Percentiles rank a stretch among this genome's conserved stretches.
Evolutionary conservation across 30 jellyfish, hydroid and myxozoan genomes (phyloP).

Genomic region (Cassiopea xamachana): DNA sequence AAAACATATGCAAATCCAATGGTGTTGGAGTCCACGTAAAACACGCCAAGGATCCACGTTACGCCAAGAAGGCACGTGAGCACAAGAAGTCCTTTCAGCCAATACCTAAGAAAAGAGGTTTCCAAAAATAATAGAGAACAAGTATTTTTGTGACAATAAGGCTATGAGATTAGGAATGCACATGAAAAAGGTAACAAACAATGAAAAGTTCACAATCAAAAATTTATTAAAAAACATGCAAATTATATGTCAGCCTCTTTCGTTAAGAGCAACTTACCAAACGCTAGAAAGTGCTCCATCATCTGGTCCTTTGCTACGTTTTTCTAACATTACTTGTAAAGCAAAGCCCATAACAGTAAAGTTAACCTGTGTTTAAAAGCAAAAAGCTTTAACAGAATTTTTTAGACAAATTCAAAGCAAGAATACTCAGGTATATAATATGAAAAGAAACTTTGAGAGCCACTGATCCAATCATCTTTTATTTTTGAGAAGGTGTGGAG

Average conservation of each 20-base stretch:
- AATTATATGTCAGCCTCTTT: neutral
- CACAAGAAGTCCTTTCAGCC: conserved; percentile 91
- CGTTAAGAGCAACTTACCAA: conserved; percentile 29
- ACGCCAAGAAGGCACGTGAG: conserved; percentile 85
- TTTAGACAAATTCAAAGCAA: no score
- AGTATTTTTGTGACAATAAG: neutral
- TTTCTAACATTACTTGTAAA: conserved; percentile 70
- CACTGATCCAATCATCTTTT: no score
- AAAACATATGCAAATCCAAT: conserved; percentile 84
- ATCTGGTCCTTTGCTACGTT: conserved; percentile 61
- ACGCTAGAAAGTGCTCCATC: conserved; percentile 48
- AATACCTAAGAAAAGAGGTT: conserved; percentile 63
- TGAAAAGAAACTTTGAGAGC: no score
- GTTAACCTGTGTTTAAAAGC: conserved; percentile 38
- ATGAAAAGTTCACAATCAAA: no score
- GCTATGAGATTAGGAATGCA: neutral
- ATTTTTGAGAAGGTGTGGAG: no score
- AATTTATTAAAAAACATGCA: no score
- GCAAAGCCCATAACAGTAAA: conserved; percentile 76
- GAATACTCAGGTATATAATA: no score
- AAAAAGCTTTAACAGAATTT: neutral
- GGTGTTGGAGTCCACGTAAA: conserved; percentile 75
- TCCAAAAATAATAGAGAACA: neutral
- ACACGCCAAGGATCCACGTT: conserved; percentile 89
- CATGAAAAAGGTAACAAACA: no score